Base-by-base conservation (phyloP, 2,797 vertebrate genomes). In the Propithecus deckenii region DNA sequence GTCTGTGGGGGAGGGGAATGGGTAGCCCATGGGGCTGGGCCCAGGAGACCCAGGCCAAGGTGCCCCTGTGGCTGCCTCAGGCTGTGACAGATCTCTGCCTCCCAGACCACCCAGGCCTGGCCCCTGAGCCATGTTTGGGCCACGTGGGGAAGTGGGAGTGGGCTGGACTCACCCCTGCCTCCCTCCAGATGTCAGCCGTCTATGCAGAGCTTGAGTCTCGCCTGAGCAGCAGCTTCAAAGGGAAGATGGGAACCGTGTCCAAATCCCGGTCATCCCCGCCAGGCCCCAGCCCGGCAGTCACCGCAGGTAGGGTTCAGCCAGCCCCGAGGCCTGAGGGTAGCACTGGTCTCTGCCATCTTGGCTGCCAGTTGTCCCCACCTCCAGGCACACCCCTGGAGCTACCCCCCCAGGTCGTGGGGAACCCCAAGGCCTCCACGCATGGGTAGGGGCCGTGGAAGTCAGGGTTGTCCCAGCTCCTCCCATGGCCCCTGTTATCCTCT, bases 191-290 rank as follows among this genome's bases (percentile, higher is more conserved):
- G 99, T 99, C 99, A 0, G 99, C 99, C 0, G 99, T 99, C 94
- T 99, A 99, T 2, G 99, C 99, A 0, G 99, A 99, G 98, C 98
- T 99, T 89, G 99, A 99, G 97, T 99, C 98, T 38, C 98, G 99
- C 17, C 98, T 99, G 91, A 98, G 98, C 9, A 99, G 99, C 87
- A 98, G 99, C 98, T 99, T 99, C 78, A 97, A 98, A 1, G 99
- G 99, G 96, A 99, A 99, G 99, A 98, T 98, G 97, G 98, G 98
- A 67, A 98, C 96, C 0, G 0, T 97, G 1, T 94, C 97, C 78
- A 96, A 94, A 75, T 97, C 98, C 80, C 96, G 90, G n/a, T 98
- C 99, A 20, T 99, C 99, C 0, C 99, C 99, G 0, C 99, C 99
- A 0, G 99, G 98, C 96, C 98, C 99, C 0, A 99, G 99, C 96